Base-by-base conservation (phyloP, 2,797 vertebrate genomes). In the Manis crassicaudata region DNA sequence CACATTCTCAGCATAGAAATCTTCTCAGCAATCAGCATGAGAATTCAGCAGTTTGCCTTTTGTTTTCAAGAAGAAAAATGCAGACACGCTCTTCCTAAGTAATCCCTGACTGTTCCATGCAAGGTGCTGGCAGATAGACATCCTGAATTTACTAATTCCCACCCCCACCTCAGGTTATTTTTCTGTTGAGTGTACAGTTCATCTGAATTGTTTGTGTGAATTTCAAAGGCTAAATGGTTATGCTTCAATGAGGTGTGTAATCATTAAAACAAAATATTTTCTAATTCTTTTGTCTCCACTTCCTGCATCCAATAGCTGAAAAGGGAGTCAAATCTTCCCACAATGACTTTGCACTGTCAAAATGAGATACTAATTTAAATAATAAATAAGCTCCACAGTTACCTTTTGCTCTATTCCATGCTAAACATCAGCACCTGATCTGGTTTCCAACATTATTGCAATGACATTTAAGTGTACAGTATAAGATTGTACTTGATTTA, bases 401-500 rank as follows among this genome's bases (percentile, higher is more conserved):
- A 97, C 89, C 95, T 98, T 97, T 96, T 94, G 11, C 95, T 98
- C 89, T 91, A 80, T 94, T 97, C 88, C 93, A 56, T 95, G 97
- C 93, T 97, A 97, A 97, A 97, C 92, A 93, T 98, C 96, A 98
- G 97, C 98, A 98, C 97, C 98, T 98, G 97, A 98, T 98, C 97
- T 97, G 92, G 94, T 97, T 98, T 97, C 95, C 97, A 97, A 96
- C 88, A 97, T 98, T 96, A 92, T 81, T 97, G 97, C 97, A 96
- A 97, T 80, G 96, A 96, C 96, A 98, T 91, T 88, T 93, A 95
- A 82, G 79, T 86, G 89, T 98, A 92, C 90, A 92, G 91, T 97
- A 93, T 96, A 98, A 97, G 98, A 98, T 98, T 98, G 98, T 96
- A 94, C 97, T 98, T 99, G 98, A 99, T 99, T 99, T 98, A 99